Conservation (phyloP, 2,797 vertebrate species). For the Sphaeramia orbicularis region DNA sequence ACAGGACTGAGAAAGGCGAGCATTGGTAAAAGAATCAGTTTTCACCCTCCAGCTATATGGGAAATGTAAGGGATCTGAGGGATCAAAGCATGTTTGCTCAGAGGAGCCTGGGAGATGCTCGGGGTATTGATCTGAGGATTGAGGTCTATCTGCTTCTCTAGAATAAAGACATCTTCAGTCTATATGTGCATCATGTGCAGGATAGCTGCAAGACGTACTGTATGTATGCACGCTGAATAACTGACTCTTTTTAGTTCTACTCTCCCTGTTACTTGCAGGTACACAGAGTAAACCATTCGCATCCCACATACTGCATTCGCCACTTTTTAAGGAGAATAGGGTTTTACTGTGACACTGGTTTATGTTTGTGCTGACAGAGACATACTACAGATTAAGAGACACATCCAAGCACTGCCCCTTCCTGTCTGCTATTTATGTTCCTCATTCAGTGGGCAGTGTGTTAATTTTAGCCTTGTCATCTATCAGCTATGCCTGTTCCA, state of each 20-base stretch:
- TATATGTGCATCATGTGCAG: conserved; percentile 18
- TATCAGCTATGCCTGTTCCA: conserved; percentile 77
- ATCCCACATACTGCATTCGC: neutral
- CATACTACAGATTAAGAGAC: conserved; percentile 42
- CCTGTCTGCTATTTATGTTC: conserved; percentile 77
- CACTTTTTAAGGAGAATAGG: neutral
- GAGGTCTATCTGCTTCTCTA: conserved; percentile 47
- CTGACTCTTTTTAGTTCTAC: neutral
- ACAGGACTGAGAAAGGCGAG: conserved; percentile 48
- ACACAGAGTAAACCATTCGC: conserved; percentile 2
- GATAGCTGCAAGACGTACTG: conserved; percentile 6
- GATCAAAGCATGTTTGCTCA: conserved; percentile 68
- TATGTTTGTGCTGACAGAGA: conserved; percentile 44
- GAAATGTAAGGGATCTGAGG: conserved; percentile 66
- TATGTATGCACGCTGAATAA: neutral
- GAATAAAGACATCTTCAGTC: conserved; percentile 30
- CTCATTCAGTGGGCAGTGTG: conserved; percentile 75
- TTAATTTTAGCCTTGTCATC: conserved; percentile 86
- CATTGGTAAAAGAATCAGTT: conserved; percentile 58
- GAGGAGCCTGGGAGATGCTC: conserved; percentile 44
- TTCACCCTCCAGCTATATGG: conserved; percentile 52
- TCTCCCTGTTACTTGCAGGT: conserved; percentile 5
- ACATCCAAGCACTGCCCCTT: conserved; percentile 57
- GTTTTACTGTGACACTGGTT: conserved; percentile 5
- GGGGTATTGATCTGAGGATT: conserved; percentile 60